Evolutionary conservation across 2,797 vertebrate species (phyloP).

Genomic region (Potorous gilbertii): DNA sequence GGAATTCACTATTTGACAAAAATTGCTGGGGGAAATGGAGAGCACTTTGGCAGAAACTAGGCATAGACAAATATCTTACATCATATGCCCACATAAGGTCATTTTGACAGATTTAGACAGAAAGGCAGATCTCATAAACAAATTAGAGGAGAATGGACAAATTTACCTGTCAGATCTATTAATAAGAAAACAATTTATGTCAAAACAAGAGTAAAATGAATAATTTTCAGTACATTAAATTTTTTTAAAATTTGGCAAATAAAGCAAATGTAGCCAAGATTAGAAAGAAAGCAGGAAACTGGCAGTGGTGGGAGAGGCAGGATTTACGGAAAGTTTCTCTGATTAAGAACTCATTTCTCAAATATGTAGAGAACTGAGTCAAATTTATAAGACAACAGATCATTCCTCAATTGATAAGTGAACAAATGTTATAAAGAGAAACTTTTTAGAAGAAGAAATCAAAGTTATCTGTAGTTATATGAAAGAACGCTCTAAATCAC

Average conservation of each 20-base stretch:
- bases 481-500: neutral
- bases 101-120: neutral
- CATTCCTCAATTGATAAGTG: neutral
- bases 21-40: neutral
- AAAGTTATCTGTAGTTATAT: neutral
- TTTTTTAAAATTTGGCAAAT: neutral
- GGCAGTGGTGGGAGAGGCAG: neutral
- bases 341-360: neutral
- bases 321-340: neutral
- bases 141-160: neutral
- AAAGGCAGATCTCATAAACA: neutral
- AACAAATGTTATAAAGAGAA: neutral
- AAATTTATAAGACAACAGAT: neutral
- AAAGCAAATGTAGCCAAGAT: neutral
- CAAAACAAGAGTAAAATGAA: neutral
- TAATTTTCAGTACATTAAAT: no score
- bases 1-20: neutral
- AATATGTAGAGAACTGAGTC: neutral
- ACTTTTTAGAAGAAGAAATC: neutral
- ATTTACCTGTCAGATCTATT: neutral
- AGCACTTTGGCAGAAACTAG: no score
- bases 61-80: no score
- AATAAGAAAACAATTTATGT: neutral
- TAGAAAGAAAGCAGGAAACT: neutral
- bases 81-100: no score